Percentiles rank a stretch among this genome's conserved stretches.
Conservation (phyloP, 2,888 invertebrate genomes). For the Lepidocyrtinus sp. region DNA sequence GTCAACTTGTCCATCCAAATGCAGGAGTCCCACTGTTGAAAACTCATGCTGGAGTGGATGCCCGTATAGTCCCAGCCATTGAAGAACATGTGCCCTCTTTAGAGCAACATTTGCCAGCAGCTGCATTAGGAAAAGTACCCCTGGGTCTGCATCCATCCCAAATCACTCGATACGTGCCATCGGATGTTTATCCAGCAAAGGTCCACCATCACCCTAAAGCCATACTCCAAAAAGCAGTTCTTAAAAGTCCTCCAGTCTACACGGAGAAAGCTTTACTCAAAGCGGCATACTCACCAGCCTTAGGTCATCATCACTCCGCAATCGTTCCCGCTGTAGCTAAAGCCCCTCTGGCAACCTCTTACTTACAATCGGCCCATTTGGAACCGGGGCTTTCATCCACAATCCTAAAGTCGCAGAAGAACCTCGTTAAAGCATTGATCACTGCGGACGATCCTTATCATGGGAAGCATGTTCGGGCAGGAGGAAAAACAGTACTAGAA, state of each 20-base stretch:
- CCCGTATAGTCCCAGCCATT: conserved; percentile 36
- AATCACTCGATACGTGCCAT: background rate
- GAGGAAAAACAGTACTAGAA: conserved; percentile 19
- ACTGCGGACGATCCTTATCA: background rate
- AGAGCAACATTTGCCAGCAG: background rate
- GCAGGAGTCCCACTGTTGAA: background rate
- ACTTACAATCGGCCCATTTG: background rate
- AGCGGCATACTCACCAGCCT: conserved; percentile 29
- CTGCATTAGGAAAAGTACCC: background rate
- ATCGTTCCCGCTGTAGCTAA: background rate
- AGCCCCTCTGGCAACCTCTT: conserved; percentile 8
- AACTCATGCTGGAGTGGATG: conserved; percentile 14
- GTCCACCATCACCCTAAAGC: conserved; percentile 17
- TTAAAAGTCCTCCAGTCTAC: conserved; percentile 22
- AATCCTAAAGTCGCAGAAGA: conserved; percentile 38
- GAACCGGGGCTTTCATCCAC: conserved; percentile 20
- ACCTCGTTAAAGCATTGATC: conserved; percentile 30
- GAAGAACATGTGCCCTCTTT: conserved; percentile 1
- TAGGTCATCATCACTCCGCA: background rate
- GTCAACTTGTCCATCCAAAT: background rate
- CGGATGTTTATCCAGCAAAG: background rate
- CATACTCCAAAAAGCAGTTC: conserved; percentile 28
- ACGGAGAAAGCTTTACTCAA: conserved; percentile 42
- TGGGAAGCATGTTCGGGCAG: background rate
- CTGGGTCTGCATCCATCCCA: background rate